A percentile compares a stretch with the other conserved stretches of the same genome.
Evolutionary conservation across 35 echinoderm and acorn worm genomes (phyloP).

Genomic region (Nesometra sesokonis): DNA sequence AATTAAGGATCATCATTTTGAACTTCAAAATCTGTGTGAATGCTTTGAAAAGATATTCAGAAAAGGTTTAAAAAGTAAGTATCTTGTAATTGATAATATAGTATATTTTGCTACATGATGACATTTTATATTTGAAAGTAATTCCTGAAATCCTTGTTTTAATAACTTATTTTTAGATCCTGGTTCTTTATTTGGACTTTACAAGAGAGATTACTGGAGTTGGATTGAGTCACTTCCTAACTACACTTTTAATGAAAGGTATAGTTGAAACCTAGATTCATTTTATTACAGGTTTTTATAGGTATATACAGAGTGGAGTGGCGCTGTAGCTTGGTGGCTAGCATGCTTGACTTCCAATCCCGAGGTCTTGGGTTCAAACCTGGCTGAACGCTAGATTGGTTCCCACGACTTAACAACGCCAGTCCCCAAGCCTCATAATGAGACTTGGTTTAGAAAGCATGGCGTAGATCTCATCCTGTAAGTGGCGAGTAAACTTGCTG

Average conservation of each 20-base stretch:
- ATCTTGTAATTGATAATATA: background rate
- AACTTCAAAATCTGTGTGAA: constrained; percentile 53
- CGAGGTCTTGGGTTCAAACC: too few species aligned
- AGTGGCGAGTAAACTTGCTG: too few species aligned
- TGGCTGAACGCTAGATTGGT: too few species aligned
- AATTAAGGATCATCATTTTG: constrained; percentile 51
- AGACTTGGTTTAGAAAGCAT: too few species aligned
- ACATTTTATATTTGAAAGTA: background rate
- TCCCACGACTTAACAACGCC: too few species aligned
- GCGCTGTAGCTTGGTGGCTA: too few species aligned
- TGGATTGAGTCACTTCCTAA: constrained; percentile 60
- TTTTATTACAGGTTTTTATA: too few species aligned
- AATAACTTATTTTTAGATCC: constrained; percentile 29
- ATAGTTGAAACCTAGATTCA: background rate
- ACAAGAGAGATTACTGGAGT: constrained; percentile 81
- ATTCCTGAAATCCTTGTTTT: background rate
- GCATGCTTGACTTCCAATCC: too few species aligned
- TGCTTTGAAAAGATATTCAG: constrained; percentile 66
- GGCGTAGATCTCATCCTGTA: too few species aligned
- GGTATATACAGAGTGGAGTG: too few species aligned
- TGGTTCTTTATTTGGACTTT: constrained; percentile 65
- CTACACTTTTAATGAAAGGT: constrained; percentile 36
- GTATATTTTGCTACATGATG: background rate
- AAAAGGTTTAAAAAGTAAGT: constrained; percentile 84
- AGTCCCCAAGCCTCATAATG: too few species aligned